Base-by-base conservation (phyloP, 1,140 invertebrate species). In the Pectinophora gossypiella region DNA sequence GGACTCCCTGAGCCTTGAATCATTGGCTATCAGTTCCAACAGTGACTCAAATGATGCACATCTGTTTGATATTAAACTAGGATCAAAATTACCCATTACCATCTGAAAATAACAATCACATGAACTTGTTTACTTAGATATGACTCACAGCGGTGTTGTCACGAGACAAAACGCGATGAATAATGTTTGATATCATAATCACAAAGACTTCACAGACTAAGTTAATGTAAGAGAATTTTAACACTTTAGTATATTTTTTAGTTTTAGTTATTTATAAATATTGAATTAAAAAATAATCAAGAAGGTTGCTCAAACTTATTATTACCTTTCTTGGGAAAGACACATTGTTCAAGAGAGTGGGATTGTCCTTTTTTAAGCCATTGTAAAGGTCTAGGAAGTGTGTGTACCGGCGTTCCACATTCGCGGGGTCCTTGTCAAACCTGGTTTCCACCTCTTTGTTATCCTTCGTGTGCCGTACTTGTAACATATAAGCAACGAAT, bases 61-160 rank as follows among this genome's bases (percentile, higher is more conserved):
- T 70, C 94, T 88, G 40, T 88, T 85, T 6, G 91, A 90, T 61
- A 96, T 95, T 22, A 94, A 86, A 56, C 91, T 91, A 19, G 91
- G 88, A 35, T 91, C 91, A 76, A 95, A 96, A 76, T 96, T 96
- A 1, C 94, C 94, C 43, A 94, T 79, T 7, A 95, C 66, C 52
- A 91, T 87, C 87, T 89, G 71, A 56, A 51, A 67, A n/a, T n/a
- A n/a, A n/a, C n/a, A n/a, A n/a, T n/a, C n/a, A n/a, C n/a, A n/a
- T n/a, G n/a, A n/a, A n/a, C n/a, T n/a, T n/a, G n/a, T n/a, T n/a
- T n/a, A n/a, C n/a, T n/a, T n/a, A n/a, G n/a, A n/a, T n/a, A n/a
- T n/a, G n/a, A n/a, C n/a, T n/a, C n/a, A n/a, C n/a, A n/a, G n/a
- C n/a, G n/a, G n/a, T n/a, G n/a, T n/a, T n/a, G n/a, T n/a, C n/a